These are phyloP conservation scores for Euura lappo DNA, from an alignment of 1,140 invertebrate species.

Conservation along the genomic window DNA sequence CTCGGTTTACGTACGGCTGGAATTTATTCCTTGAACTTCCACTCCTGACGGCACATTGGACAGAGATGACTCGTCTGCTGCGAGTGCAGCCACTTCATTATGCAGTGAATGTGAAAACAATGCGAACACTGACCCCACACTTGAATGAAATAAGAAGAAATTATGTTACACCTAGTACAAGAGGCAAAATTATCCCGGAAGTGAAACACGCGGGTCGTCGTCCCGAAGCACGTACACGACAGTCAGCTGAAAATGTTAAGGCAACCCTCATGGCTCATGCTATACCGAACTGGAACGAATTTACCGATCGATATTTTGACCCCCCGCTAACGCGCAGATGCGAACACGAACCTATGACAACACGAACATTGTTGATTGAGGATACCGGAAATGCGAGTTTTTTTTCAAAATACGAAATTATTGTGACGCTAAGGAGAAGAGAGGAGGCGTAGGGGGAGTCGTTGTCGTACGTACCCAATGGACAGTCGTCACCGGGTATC, in stretches of 20 bases:
- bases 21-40: slow-evolving; percentile 91
- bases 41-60: slow-evolving; percentile 99
- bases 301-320: neutral
- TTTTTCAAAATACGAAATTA: too few species aligned
- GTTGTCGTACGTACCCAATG: slow-evolving; percentile 68
- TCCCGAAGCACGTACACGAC: too few species aligned
- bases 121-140: slow-evolving; percentile 99
- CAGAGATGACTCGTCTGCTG: slow-evolving; percentile 95
- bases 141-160: slow-evolving; percentile 54
- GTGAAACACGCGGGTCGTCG: too few species aligned
- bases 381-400: too few species aligned
- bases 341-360: slow-evolving; percentile 3
- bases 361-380: neutral
- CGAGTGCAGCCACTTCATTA: slow-evolving; percentile 98
- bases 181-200: too few species aligned
- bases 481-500: slow-evolving; percentile 97
- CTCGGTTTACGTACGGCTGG: neutral
- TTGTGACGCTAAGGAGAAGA: too few species aligned
- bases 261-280: too few species aligned
- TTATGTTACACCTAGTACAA: too few species aligned
- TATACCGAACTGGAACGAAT: neutral
- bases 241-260: too few species aligned
- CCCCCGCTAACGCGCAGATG: neutral
- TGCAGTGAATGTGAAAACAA: slow-evolving; percentile 99
- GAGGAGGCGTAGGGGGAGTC: too few species aligned